Evolutionary conservation across 2,113 vertebrate species (phyloP), one percentile per base, ranked within the genome.

Genomic region (Rafetus swinhoei): DNA sequence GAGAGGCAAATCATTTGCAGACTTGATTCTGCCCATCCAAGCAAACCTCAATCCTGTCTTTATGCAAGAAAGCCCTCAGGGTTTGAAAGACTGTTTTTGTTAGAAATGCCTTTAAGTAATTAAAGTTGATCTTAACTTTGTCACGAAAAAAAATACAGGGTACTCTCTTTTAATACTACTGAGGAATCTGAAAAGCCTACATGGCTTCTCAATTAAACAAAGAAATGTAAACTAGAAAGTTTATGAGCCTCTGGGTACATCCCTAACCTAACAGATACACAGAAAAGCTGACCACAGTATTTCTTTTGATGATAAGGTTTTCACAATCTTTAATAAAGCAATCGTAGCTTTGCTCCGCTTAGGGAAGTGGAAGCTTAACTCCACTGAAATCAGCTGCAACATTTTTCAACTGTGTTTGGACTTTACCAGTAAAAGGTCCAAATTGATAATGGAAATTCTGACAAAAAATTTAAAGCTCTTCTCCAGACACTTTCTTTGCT

Each of bases 241-340:
- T 87, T 74, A 1, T 9, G 62, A 85, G 76, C 39, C 80, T 32
- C 54, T 91, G 82, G 92, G 82, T 90, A 80, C 77, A 93, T 93
- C 76, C 90, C 87, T 86, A 85, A 92, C 76, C 86, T 9, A 25
- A 74, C 93, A 95, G 90, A 95, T 79, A 90, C 88, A 56, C 77
- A 88, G 39, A 54, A 89, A 84, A 83, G 88, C 87, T 90, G 89
- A 92, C 86, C n/a, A 85, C 59, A 87, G 85, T 93, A 95, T 95
- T 95, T 88, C 50, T 94, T 96, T 94, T n/a, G 32, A 93, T 86
- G 96, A 96, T 94, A 84, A 93, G 82, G 81, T 91, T 72, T 95
- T 94, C 52, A 72, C 94, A 84, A 95, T 88, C 8, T 39, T 50
- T 79, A 95, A 32, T 79, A 93, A 95, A 88, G 92, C 45, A 79